phyloP scores from a whole-genome alignment of 2,113 vertebrate species.

The Aepyceros melampus region DNA sequence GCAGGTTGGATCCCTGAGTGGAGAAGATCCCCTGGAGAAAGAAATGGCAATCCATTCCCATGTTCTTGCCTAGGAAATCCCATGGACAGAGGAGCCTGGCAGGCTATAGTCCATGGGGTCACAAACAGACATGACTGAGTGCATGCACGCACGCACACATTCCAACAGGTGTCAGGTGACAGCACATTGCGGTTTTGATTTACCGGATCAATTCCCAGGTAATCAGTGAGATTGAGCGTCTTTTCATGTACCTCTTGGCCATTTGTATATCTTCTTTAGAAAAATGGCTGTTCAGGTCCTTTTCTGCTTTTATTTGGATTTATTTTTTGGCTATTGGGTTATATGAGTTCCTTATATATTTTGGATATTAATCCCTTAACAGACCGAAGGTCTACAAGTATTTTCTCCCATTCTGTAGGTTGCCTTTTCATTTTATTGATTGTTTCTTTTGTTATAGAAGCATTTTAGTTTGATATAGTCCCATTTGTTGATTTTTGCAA shows the following conservation, averaged over 20 bases:
- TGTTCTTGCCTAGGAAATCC: neutral
- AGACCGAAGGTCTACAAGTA: neutral
- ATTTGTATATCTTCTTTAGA: neutral
- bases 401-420: neutral
- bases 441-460: neutral
- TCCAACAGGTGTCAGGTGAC: neutral
- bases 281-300: neutral
- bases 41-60: neutral
- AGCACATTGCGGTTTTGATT: neutral
- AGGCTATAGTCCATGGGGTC: neutral
- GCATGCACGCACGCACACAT: accelerated
- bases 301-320: neutral
- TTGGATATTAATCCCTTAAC: neutral
- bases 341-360: neutral
- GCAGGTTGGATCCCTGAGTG: neutral
- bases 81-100: neutral
- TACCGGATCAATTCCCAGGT: neutral
- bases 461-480: neutral
- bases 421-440: neutral
- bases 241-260: neutral
- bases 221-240: neutral
- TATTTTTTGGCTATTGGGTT: neutral
- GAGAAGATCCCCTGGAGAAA: neutral
- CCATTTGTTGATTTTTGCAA: neutral
- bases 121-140: accelerated